Base-by-base conservation (phyloP, 2,888 invertebrate species). In the Lymantria dispar region DNA sequence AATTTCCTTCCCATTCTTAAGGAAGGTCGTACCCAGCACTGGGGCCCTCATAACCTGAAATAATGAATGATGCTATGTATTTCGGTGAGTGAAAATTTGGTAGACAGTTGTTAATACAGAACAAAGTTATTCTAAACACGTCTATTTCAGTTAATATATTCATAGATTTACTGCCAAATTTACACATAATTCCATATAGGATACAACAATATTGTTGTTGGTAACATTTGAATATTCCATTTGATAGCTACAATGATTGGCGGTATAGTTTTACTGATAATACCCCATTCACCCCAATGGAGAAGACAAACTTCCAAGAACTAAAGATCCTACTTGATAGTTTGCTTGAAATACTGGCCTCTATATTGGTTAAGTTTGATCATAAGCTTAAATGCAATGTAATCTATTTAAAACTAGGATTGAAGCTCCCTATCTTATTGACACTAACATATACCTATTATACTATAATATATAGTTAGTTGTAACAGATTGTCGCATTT, bases 161-260 rank as follows among this genome's bases (percentile, higher is more conserved):
- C 42, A 41, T n/a, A 8, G 30, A 42, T 37, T 50, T 38, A 37
- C 22, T 11, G n/a, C 33, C 15, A 42, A 42, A 45, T 30, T 33
- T 15, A 12, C n/a, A 33, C 33, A 10, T 33, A 14, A 38, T 41
- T 42, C 30, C 14, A 22, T 14, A 39, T 9, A 36, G 36, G 37
- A 39, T 43, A 40, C 13, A 40, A 40, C 40, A 30, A 47, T 47
- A 43, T 39, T 46, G 43, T 44, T 33, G 29, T 47, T 40, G 12
- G 2, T 8, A 31, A 38, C 31, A 43, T 47, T 43, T 47, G 40
- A 51, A 51, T 51, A 50, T 50, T 47, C 39, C 29, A 47, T 47
- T 47, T 40, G n/a, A 8, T 12, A 43, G 2, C 31, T 43, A 15
- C 39, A 47, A 8, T 13, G 50, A 43, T 46, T 50, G 46, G 22